These are phyloP conservation scores for Isichthys henryi DNA, from an alignment of 2,113 vertebrate species.

Conservation along the genomic window DNA sequence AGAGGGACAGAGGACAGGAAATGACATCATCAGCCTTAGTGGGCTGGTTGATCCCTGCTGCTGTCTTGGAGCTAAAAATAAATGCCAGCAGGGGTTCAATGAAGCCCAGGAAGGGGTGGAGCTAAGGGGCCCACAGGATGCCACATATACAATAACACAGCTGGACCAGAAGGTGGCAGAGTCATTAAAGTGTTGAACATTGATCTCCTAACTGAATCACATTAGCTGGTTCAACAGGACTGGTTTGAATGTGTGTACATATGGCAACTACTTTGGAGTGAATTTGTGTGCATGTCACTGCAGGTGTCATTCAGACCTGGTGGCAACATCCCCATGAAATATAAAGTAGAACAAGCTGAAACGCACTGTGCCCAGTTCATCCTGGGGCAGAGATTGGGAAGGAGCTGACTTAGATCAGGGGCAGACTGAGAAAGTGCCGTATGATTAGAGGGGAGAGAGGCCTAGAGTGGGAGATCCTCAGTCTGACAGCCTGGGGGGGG, in stretches of 20 bases:
- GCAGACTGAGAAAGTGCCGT: background rate
- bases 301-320: background rate
- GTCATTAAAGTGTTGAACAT: background rate
- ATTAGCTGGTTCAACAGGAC: background rate
- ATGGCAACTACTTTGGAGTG: background rate
- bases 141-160: background rate
- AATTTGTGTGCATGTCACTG: background rate
- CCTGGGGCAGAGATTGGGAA: background rate
- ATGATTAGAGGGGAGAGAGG: background rate
- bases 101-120: background rate
- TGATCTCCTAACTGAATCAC: background rate
- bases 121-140: background rate
- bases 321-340: no score
- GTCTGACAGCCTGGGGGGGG: background rate
- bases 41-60: background rate
- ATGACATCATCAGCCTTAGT: background rate
- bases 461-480: background rate
- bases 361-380: background rate
- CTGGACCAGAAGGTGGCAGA: background rate
- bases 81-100: background rate
- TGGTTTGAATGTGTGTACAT: background rate
- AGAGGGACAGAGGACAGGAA: background rate
- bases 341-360: background rate
- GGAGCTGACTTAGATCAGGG: background rate
- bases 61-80: background rate